Evolutionary conservation across 2,113 vertebrate genomes (phyloP).

Genomic region (Canis aureus): DNA sequence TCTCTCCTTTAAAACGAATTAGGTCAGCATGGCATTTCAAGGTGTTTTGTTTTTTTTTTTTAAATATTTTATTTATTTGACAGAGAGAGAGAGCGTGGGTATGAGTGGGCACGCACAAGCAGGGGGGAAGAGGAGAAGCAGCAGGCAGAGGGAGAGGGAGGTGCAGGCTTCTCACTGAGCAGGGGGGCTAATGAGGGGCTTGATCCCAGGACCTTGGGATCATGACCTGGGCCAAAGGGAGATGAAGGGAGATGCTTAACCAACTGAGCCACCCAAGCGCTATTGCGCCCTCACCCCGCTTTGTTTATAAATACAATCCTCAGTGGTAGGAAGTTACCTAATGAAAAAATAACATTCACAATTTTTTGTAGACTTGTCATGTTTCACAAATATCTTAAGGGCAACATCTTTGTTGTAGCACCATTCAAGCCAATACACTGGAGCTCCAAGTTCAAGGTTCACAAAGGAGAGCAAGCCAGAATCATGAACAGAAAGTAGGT

Average conservation of each 20-base stretch:
- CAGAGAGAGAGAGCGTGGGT: no score
- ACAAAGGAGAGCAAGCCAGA: slow-evolving; percentile 10
- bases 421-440: not conserved
- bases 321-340: slow-evolving; percentile 41
- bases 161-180: no score
- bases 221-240: no score
- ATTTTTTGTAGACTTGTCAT: not conserved
- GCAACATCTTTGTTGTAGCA: not conserved
- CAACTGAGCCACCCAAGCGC: no score
- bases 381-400: not conserved
- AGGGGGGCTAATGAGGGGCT: no score
- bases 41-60: not conserved
- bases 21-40: not conserved
- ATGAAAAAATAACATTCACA: slow-evolving; percentile 21
- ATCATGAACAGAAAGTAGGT: not conserved
- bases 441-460: not conserved
- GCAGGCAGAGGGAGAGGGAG: no score
- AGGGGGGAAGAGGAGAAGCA: no score
- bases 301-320: slow-evolving; percentile 46
- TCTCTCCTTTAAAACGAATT: slow-evolving; percentile 1
- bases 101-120: no score
- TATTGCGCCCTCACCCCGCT: not conserved
- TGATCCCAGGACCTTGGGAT: no score
- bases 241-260: no score
- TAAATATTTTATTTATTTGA: no score